Evolutionary conservation across 2,113 vertebrate species (phyloP).

Genomic region (Boleophthalmus pectinirostris): DNA sequence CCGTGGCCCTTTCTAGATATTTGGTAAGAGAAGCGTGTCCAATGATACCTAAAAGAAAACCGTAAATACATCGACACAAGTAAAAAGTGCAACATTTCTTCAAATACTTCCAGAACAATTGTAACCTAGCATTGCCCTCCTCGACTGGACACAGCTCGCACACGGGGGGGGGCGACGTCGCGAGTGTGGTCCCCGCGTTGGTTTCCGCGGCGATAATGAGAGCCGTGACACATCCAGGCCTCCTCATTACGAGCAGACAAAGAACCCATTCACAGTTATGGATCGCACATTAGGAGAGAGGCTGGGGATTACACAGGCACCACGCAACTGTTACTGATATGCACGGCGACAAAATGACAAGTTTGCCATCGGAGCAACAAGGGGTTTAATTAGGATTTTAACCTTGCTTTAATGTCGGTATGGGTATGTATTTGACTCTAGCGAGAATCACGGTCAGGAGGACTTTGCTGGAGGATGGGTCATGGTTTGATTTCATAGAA

Average conservation of each 20-base stretch:
- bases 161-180: background rate
- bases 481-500: no score
- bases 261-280: background rate
- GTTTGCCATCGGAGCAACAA: background rate
- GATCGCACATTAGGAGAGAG: background rate
- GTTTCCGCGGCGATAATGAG: conserved; percentile 22
- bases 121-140: background rate
- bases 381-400: background rate
- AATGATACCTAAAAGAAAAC: no score
- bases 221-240: conserved; percentile 27
- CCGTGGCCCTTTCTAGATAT: no score
- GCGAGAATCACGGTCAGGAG: no score
- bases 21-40: no score
- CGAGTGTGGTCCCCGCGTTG: conserved; percentile 17
- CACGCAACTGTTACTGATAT: background rate
- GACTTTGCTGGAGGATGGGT: no score
- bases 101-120: no score
- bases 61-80: no score
- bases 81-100: background rate
- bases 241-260: background rate
- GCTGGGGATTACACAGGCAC: background rate
- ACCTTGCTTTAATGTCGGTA: background rate
- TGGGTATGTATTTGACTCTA: background rate
- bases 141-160: conserved; percentile 18
- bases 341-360: background rate